A percentile compares a stretch with the other conserved stretches of the same genome.
These are phyloP conservation scores for Hycleus cichorii DNA, from an alignment of 1,140 invertebrate species.

Conservation along the genomic window DNA sequence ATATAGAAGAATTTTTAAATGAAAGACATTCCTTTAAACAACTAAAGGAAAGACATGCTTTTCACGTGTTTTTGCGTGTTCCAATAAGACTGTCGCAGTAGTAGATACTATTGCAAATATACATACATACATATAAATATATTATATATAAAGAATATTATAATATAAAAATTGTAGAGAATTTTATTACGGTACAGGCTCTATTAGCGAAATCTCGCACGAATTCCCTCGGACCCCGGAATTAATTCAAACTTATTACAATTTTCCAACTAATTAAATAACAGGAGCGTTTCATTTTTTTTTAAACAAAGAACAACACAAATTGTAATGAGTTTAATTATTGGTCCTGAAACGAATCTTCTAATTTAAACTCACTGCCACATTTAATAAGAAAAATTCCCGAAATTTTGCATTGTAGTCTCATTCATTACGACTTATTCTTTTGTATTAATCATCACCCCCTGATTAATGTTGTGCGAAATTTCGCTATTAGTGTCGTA, in stretches of 20 bases:
- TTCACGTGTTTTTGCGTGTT: constrained; percentile 29
- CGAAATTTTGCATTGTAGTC: background rate
- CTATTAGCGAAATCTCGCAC: constrained; percentile 1
- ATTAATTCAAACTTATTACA: background rate
- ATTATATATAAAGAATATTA: background rate
- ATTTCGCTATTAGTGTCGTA: constrained; percentile 11
- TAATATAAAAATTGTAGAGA: constrained; percentile 31
- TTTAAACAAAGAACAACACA: background rate
- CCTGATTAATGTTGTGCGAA: background rate
- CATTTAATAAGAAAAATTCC: background rate
- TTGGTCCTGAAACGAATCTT: too few relatives aligned
- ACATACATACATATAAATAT: background rate
- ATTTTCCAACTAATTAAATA: background rate
- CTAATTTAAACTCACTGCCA: constrained; percentile 12
- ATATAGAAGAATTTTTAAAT: background rate
- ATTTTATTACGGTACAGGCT: constrained; percentile 21
- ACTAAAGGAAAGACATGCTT: constrained; percentile 20
- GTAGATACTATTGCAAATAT: constrained; percentile 15
- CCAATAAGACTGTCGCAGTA: constrained; percentile 35
- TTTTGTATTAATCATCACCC: background rate
- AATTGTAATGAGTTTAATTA: constrained; percentile 5
- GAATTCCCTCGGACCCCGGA: background rate
- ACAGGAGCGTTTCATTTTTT: background rate
- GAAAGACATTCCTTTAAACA: constrained; percentile 31
- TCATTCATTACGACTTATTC: background rate